A percentile compares a stretch with the other conserved stretches of the same genome.
phyloP scores from a whole-genome alignment of 2,797 vertebrate species.

The Botia kubotai region DNA sequence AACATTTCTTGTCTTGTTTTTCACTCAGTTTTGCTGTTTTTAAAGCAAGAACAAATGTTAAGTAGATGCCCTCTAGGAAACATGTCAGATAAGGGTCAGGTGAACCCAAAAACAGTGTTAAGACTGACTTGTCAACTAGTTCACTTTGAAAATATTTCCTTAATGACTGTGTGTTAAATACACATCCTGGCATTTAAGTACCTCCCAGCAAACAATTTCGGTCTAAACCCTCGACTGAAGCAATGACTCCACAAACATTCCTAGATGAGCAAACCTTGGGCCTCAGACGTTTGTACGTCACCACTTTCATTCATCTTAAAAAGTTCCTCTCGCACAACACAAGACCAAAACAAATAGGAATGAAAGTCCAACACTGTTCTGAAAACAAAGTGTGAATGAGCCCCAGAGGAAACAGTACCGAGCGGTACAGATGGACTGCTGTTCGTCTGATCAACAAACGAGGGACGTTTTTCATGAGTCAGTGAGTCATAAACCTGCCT shows the following conservation, averaged over 20 bases:
- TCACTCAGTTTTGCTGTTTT: too few relatives aligned
- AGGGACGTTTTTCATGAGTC: slow-evolving; percentile 43
- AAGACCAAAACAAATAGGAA: not conserved
- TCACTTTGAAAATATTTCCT: too few relatives aligned
- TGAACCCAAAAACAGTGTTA: too few relatives aligned
- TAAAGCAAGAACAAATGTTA: too few relatives aligned
- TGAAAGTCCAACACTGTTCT: not conserved
- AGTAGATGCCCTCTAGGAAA: too few relatives aligned
- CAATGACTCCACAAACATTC: slow-evolving; percentile 8
- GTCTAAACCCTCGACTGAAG: not conserved
- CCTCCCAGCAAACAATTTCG: slow-evolving; percentile 18
- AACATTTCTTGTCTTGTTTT: too few relatives aligned
- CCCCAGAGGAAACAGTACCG: not conserved
- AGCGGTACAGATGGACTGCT: not conserved
- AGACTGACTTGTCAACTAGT: too few relatives aligned
- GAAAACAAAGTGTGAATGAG: not conserved
- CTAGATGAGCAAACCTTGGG: slow-evolving; percentile 6
- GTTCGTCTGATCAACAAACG: slow-evolving; percentile 13
- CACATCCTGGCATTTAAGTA: not conserved
- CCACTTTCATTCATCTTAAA: slow-evolving; percentile 17
- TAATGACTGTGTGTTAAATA: not conserved
- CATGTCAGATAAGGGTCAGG: too few relatives aligned
- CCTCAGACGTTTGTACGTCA: slow-evolving; percentile 3
- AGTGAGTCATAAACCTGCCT: slow-evolving; percentile 41
- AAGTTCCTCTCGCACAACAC: not conserved